Base-by-base conservation (phyloP, 2,888 invertebrate species). In the Tuta absoluta region DNA sequence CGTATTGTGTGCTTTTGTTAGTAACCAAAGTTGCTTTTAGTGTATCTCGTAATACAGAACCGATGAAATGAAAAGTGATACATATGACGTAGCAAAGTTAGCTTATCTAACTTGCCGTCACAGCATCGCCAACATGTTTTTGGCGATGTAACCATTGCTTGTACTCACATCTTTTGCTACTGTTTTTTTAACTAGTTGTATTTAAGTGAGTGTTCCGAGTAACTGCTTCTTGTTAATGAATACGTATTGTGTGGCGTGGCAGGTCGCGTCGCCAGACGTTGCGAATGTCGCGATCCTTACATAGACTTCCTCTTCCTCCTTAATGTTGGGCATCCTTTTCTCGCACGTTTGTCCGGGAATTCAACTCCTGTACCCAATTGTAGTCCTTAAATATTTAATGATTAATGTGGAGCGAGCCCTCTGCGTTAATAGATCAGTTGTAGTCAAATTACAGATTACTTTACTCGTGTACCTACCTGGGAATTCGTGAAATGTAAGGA, bases 271-370 rank as follows among this genome's bases (percentile, higher is more conserved):
- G 48, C 8, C 48, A 17, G 48, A 19, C 19, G 19, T 48, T 19
- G 19, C 17, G 53, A 12, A 53, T 24, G 24, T 53, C 23, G 53
- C 53, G 23, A 53, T 53, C 53, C 53, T 53, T 53, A 53, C 53
- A 53, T 53, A 53, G 53, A 53, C 53, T 53, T 53, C 53, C 53
- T 19, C 19, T 53, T 53, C 53, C 53, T 53, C 19, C 14, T 4
- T 24, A 24, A 24, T 24, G 24, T 53, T 53, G 24, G 17, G 17
- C 48, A 48, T 48, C 48, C 48, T 48, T 41, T 48, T 48, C 48
- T 5, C 19, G 48, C 19, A 19, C 19, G 17, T 19, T 2, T 19
- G 19, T 19, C 19, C 19, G 5, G 48, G 48, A 48, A 48, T 19
- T 3, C 48, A 48, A 19, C 19, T 48, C 8, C 41, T 41, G 5